Evolutionary conservation across 2,888 invertebrate species (phyloP), one percentile per base, ranked within the genome.

Genomic region (Pristionchus entomophagus): DNA sequence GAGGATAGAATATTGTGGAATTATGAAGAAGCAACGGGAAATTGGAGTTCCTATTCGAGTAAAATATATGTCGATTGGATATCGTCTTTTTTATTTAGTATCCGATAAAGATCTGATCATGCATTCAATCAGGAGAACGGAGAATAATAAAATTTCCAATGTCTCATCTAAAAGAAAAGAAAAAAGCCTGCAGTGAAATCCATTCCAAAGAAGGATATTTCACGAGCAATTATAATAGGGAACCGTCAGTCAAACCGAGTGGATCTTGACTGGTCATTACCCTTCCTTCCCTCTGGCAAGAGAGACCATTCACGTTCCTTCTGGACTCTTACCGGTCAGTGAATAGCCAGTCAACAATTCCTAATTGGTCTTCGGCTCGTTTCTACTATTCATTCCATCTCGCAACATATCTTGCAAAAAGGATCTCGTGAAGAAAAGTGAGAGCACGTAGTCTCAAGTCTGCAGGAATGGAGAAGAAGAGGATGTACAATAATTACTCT

Each of bases 241-340:
- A 59, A 59, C 59, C n/a, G 59, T 59, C 29, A 59, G 26, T 59
- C 59, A 59, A 59, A 65, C 32, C 12, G 32, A 35, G 65, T 32
- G 62, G 32, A 5, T 29, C 32, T 65, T 32, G 65, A 65, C 5
- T 65, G 65, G 65, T 65, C 32, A 65, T 35, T 65, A 65, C 35
- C 35, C 32, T 65, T 35, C 32, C 65, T 35, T 29, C 32, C 35
- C 65, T 65, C 59, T 65, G 65, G 77, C 77, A 49, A 45, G 29
- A 45, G 41, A 41, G 22, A 35, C 56, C 56, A 56, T 65, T 65
- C 65, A 65, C 32, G 65, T 65, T 65, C 32, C 65, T 14, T 65
- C 17, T 65, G 65, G 32, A 35, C 65, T 35, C 32, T 65, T 65
- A 65, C 65, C 65, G 65, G 65, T 65, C 65, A 65, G n/a, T 59